Conservation (phyloP, 2,888 invertebrate species). For the Acronicta psi region DNA sequence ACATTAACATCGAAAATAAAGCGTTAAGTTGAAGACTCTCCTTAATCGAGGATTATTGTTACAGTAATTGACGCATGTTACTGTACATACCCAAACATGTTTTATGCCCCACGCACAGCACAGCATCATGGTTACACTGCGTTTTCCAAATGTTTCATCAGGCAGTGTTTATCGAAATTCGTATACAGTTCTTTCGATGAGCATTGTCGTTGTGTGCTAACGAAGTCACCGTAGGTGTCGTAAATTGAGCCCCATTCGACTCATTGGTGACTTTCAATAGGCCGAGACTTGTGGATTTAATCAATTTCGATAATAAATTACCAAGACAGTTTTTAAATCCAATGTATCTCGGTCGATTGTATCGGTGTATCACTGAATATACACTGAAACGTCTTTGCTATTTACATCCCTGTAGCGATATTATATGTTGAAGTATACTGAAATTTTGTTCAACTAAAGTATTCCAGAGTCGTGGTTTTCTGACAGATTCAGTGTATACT, state of each 20-base stretch:
- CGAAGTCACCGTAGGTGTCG: slow-evolving; percentile 21
- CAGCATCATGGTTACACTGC: slow-evolving; percentile 22
- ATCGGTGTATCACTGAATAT: slow-evolving; percentile 13
- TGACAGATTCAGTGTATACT: slow-evolving; percentile 34
- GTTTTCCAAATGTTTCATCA: slow-evolving; percentile 25
- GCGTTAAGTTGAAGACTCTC: slow-evolving; percentile 23
- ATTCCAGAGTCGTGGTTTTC: slow-evolving; percentile 1
- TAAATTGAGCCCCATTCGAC: slow-evolving; percentile 3
- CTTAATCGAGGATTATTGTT: slow-evolving; percentile 40
- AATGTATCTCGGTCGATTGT: slow-evolving; percentile 24
- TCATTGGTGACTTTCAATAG: slow-evolving; percentile 27
- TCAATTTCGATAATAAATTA: slow-evolving; percentile 7
- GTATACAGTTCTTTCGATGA: slow-evolving; percentile 68
- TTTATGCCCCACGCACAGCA: slow-evolving; percentile 35
- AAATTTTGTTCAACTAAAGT: slow-evolving; percentile 5
- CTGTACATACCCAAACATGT: slow-evolving; percentile 25
- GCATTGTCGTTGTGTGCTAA: slow-evolving; percentile 62
- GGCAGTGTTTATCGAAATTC: slow-evolving; percentile 50
- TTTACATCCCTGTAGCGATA: slow-evolving; percentile 23
- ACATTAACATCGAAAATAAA: slow-evolving; percentile 25
- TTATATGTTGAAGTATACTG: slow-evolving; percentile 16
- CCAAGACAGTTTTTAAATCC: slow-evolving; percentile 12
- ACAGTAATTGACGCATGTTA: slow-evolving; percentile 63
- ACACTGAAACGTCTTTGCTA: slow-evolving; percentile 28
- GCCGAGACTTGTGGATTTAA: slow-evolving; percentile 29